phyloP scores from a whole-genome alignment of 2,888 invertebrate genomes.

The Epirrita christyi region DNA sequence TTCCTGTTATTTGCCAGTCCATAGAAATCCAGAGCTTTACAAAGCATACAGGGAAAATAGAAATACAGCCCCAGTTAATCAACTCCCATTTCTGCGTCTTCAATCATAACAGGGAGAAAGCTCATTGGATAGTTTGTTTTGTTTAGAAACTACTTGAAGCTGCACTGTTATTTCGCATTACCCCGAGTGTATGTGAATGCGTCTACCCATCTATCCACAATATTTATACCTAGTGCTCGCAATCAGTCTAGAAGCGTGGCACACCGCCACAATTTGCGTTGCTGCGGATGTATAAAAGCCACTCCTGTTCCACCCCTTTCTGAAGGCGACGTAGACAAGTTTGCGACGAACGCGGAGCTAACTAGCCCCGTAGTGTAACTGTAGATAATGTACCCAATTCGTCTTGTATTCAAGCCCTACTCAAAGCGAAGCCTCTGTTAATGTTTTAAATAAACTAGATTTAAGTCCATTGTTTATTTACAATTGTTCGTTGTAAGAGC shows the following conservation, averaged over 20 bases:
- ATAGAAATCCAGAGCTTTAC: neutral
- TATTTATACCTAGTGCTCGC: slow-evolving; percentile 46
- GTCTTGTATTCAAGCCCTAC: slow-evolving; percentile 64
- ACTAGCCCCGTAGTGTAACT: slow-evolving; percentile 63
- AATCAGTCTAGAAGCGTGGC: slow-evolving; percentile 62
- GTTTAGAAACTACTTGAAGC: slow-evolving; percentile 45
- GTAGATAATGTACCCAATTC: slow-evolving; percentile 68
- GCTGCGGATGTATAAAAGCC: slow-evolving; percentile 63
- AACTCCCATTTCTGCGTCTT: slow-evolving; percentile 28
- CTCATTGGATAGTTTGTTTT: slow-evolving; percentile 37
- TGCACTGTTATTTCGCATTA: slow-evolving; percentile 44
- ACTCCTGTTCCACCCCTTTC: slow-evolving; percentile 53
- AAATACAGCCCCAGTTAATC: slow-evolving; percentile 28
- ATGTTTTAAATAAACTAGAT: slow-evolving; percentile 55
- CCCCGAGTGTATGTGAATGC: slow-evolving; percentile 30
- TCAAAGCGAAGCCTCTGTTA: slow-evolving; percentile 48
- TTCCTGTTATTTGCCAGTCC: too few relatives aligned
- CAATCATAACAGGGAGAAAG: slow-evolving; percentile 29
- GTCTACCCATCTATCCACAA: slow-evolving; percentile 33
- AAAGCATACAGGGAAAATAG: slow-evolving; percentile 15
- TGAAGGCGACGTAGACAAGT: slow-evolving; percentile 64
- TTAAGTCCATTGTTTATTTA: slow-evolving; percentile 53
- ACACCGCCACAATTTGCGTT: slow-evolving; percentile 64
- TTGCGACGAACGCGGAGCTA: slow-evolving; percentile 62
- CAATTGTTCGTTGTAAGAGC: slow-evolving; percentile 45